These are phyloP conservation scores for Myrmecobius fasciatus DNA, from an alignment of 2,113 vertebrate genomes.

Conservation along the genomic window DNA sequence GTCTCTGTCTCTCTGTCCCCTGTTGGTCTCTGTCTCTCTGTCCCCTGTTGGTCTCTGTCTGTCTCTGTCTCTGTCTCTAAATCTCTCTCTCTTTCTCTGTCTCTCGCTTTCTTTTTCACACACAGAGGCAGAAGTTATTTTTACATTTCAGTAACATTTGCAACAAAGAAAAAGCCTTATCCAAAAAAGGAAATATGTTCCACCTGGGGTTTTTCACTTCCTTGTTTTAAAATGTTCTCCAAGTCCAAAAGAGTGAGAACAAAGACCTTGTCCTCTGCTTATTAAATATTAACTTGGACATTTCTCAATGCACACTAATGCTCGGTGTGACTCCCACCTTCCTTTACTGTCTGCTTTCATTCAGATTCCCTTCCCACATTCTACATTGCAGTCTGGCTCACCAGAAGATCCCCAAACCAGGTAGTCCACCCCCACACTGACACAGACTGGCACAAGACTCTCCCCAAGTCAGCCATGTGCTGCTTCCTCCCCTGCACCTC, in stretches of 20 bases:
- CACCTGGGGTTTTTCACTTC: conserved; percentile 80
- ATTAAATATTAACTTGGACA: background rate
- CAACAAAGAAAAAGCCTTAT: conserved; percentile 79
- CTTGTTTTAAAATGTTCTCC: conserved; percentile 73
- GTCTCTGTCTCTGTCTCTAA: background rate
- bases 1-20: too few species aligned
- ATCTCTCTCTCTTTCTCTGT: background rate
- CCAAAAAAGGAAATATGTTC: conserved; percentile 78
- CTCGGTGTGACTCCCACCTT: background rate
- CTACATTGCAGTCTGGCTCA: background rate
- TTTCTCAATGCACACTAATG: background rate
- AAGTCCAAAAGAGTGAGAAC: conserved; percentile 60
- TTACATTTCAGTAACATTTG: conserved; percentile 71
- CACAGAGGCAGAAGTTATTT: conserved; percentile 62
- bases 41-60: too few species aligned
- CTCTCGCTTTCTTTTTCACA: conserved; percentile 36
- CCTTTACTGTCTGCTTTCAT: background rate
- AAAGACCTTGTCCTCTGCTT: conserved; percentile 17
- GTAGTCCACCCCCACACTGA: conserved; percentile 27
- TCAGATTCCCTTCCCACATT: background rate
- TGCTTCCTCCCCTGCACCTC: background rate
- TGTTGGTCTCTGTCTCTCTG: too few species aligned
- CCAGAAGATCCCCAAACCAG: conserved; percentile 33
- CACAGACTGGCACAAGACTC: background rate
- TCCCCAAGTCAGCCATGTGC: background rate